phyloP scores from a whole-genome alignment of 2,113 vertebrate species.

The Fregata magnificens region DNA sequence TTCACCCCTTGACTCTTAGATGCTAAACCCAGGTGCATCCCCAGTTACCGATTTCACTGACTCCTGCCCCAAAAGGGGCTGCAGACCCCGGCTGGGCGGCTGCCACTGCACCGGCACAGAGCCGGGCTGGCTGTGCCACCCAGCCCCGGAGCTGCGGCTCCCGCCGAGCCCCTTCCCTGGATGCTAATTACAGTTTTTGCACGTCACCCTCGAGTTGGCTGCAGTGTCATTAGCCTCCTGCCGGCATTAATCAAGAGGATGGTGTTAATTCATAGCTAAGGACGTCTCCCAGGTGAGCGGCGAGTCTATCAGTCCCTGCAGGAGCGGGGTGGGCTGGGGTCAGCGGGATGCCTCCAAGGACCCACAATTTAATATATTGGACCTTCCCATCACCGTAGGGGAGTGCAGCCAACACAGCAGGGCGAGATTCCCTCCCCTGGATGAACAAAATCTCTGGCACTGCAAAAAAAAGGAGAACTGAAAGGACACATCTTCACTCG shows the following conservation, averaged over 20 bases:
- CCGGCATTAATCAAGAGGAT: background rate
- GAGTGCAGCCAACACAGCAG: background rate
- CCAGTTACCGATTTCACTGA: accelerated
- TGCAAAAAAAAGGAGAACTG: background rate
- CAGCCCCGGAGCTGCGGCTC: background rate
- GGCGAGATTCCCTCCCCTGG: background rate
- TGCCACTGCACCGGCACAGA: background rate
- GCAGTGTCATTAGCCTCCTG: background rate
- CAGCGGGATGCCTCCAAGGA: accelerated
- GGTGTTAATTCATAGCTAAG: background rate
- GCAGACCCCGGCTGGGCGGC: accelerated
- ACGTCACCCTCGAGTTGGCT: background rate
- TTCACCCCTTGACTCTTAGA: background rate
- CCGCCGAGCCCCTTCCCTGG: background rate
- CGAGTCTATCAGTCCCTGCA: background rate
- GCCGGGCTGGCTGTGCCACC: background rate
- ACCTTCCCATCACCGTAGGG: background rate
- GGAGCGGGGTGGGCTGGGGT: background rate
- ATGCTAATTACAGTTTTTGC: background rate
- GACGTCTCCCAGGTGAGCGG: background rate
- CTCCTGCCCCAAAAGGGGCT: background rate
- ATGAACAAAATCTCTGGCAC: accelerated
- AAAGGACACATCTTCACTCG: background rate
- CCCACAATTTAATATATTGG: background rate
- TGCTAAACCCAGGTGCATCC: background rate